phyloP scores from a whole-genome alignment of 2,888 invertebrate genomes.

The Lymantria monacha region DNA sequence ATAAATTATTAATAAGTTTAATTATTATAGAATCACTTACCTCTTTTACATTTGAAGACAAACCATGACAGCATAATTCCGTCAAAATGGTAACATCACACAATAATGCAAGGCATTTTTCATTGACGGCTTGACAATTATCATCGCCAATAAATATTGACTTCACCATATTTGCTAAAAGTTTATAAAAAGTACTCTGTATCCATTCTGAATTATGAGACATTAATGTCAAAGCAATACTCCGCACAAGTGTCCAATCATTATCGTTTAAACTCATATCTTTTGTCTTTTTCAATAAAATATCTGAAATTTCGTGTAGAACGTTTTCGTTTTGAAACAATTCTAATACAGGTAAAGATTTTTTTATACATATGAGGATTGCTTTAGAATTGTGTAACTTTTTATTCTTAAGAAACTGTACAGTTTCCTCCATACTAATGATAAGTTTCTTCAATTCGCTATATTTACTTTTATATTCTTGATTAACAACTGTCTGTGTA shows the following conservation, averaged over 20 bases:
- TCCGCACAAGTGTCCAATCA: slow-evolving; percentile 60
- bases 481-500: slow-evolving; percentile 54
- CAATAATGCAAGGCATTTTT: slow-evolving; percentile 78
- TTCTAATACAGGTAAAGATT: slow-evolving; percentile 80
- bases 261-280: slow-evolving; percentile 55
- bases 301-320: slow-evolving; percentile 68
- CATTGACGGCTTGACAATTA: slow-evolving; percentile 56
- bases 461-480: slow-evolving; percentile 68
- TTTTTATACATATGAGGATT: slow-evolving; percentile 71
- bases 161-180: slow-evolving; percentile 78
- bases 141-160: slow-evolving; percentile 79
- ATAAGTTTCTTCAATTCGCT: slow-evolving; percentile 60
- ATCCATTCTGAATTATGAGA: slow-evolving; percentile 81
- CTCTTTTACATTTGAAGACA: slow-evolving; percentile 62
- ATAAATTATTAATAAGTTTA: too few relatives aligned
- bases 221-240: slow-evolving; percentile 78
- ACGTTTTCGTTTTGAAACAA: slow-evolving; percentile 81
- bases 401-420: slow-evolving; percentile 60
- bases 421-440: slow-evolving; percentile 61
- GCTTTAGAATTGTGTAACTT: slow-evolving; percentile 46
- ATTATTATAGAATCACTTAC: slow-evolving; percentile 27
- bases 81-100: slow-evolving; percentile 81
- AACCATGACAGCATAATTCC: slow-evolving; percentile 85
- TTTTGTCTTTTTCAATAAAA: slow-evolving; percentile 56
- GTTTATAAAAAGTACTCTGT: slow-evolving; percentile 76